Percentiles rank a stretch among this genome's conserved stretches.
These are phyloP conservation scores for Semicossyphus pulcher DNA, from an alignment of 2,113 vertebrate species.

Conservation along the genomic window DNA sequence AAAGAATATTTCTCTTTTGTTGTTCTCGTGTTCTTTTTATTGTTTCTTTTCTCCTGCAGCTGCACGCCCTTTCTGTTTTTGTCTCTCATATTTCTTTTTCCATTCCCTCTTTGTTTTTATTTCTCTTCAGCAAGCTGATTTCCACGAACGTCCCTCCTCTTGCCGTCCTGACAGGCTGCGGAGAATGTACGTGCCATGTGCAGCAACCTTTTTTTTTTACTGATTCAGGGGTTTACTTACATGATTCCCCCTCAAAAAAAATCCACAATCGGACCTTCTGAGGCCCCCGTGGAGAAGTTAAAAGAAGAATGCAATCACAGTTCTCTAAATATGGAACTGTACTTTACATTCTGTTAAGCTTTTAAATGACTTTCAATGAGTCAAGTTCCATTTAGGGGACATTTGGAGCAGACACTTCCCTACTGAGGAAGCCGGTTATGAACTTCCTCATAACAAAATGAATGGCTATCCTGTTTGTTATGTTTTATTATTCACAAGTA, in stretches of 20 bases:
- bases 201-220: slow-evolving; percentile 18
- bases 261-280: neutral
- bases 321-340: neutral
- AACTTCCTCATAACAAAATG: slow-evolving; percentile 4
- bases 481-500: neutral
- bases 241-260: neutral
- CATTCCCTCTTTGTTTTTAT: neutral
- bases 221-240: neutral
- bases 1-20: slow-evolving; percentile 14
- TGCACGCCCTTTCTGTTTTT: neutral
- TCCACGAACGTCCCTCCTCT: neutral
- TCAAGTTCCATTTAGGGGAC: neutral
- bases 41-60: neutral
- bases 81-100: slow-evolving; percentile 11
- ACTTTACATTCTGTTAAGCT: neutral
- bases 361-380: neutral
- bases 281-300: neutral
- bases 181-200: neutral
- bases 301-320: neutral
- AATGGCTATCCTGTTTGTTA: neutral
- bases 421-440: neutral
- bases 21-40: neutral
- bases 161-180: neutral
- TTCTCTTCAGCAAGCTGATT: neutral
- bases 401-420: neutral